These are phyloP conservation scores for Rachycentron canadum DNA, from an alignment of 2,797 vertebrate genomes.

Conservation along the genomic window DNA sequence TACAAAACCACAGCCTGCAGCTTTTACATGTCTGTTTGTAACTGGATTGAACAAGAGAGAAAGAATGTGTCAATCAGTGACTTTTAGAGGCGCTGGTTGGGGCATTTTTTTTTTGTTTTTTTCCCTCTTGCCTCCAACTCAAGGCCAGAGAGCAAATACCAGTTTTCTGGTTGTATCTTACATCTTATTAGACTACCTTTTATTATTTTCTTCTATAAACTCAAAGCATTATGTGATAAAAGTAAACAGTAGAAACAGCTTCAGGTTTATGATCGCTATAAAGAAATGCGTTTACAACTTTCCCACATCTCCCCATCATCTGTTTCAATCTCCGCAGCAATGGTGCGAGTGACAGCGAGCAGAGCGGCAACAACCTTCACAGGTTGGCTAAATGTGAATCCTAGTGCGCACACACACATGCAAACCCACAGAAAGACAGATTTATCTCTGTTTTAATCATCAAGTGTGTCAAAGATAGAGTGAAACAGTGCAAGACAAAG, in stretches of 20 bases:
- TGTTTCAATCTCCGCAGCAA: constrained; percentile 36
- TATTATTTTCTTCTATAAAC: neutral
- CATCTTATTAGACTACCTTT: neutral
- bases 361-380: constrained; percentile 34
- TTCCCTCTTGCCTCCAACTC: neutral
- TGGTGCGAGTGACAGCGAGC: constrained; percentile 37
- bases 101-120: neutral
- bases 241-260: neutral
- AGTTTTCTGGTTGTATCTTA: neutral
- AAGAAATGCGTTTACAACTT: constrained; percentile 3
- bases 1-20: neutral
- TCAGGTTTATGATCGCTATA: neutral
- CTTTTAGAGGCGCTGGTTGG: neutral
- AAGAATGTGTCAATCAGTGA: neutral
- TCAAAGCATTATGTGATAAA: neutral
- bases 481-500: neutral
- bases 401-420: neutral
- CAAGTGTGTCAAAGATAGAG: constrained; percentile 23
- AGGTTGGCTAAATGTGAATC: constrained; percentile 23
- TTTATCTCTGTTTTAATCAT: constrained; percentile 25
- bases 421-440: constrained; percentile 16
- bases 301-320: neutral
- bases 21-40: neutral
- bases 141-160: neutral
- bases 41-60: neutral